These are phyloP conservation scores for Piscicola geometra DNA, from an alignment of 2,888 invertebrate species.

Conservation along the genomic window DNA sequence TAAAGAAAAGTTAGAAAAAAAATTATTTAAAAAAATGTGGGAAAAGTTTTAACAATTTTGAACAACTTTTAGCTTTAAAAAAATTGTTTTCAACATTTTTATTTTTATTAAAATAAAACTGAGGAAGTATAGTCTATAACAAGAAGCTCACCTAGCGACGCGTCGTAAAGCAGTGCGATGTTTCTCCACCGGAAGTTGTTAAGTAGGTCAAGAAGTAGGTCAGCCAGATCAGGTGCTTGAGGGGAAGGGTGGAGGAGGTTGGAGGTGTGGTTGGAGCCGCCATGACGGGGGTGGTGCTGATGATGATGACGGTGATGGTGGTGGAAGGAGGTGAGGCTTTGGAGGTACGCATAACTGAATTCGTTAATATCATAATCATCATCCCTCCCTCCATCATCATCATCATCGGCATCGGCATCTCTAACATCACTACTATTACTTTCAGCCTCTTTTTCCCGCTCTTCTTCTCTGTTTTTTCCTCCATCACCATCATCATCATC, in stretches of 20 bases:
- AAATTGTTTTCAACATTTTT: neutral
- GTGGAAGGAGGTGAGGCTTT: neutral
- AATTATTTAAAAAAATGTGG: no score
- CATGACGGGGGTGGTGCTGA: neutral
- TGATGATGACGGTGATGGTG: no score
- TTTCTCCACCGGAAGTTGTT: neutral
- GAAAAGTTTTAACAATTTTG: neutral
- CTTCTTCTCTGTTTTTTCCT: neutral
- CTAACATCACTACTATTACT: neutral
- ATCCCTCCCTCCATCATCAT: conserved; percentile 1
- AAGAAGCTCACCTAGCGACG: neutral
- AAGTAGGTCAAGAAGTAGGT: conserved; percentile 3
- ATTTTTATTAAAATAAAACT: neutral
- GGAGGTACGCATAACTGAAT: neutral
- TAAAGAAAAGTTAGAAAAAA: neutral
- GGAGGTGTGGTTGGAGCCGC: neutral
- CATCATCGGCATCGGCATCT: neutral
- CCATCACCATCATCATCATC: neutral
- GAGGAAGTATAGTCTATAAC: no score
- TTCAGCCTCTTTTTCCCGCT: neutral
- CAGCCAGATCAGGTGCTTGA: neutral
- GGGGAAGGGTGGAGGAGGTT: neutral
- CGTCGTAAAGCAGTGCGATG: neutral
- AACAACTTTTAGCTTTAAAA: neutral
- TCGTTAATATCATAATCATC: neutral